Base-by-base conservation (phyloP, 2,113 vertebrate genomes). In the Microcebus lehilahytsara region DNA sequence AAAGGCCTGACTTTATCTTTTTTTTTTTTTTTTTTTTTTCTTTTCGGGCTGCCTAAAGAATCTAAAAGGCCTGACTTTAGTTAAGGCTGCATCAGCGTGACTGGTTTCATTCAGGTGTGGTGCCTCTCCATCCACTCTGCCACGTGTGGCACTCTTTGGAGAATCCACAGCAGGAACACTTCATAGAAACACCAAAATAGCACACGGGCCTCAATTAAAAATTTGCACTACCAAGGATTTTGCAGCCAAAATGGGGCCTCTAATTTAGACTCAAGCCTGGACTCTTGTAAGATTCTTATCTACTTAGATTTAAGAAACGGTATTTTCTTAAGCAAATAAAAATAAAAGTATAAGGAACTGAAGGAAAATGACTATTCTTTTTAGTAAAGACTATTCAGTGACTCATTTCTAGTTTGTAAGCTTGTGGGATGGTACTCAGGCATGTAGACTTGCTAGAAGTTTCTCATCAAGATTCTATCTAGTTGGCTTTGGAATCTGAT, bases 291-390 rank as follows among this genome's bases (percentile, higher is more conserved):
- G 49, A 87, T 95, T 74, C 37, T 66, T 64, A 56, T 11, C 58
- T 93, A 74, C 53, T 23, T 91, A 80, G 42, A 67, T 69, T 71
- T 86, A 88, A 89, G 46, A 93, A 93, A 80, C 13, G 25, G 11
- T 74, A 37, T 92, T 96, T 92, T 94, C 85, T 80, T 80, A 92
- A 60, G 62, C 22, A 94, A 72, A 58, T 51, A 81, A 85, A 34
- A 89, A 62, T 53, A 32, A 96, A 86, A 89, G 8, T 27, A 12
- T 89, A 95, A 81, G 91, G 46, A 79, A 49, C 13, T 30, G 42
- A 85, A 56, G 80, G n/a, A 93, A 85, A 72, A 64, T 56, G n/a
- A 56, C 34, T 2, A 1, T 27, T 25, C 7, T 56, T 85, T 77
- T 64, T 37, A 25, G 34, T 83, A 46, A 79, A 87, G 62, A 84